A percentile compares a stretch with the other conserved stretches of the same genome.
Conservation (phyloP, 2,113 vertebrate species). For the Elgaria multicarinata region DNA sequence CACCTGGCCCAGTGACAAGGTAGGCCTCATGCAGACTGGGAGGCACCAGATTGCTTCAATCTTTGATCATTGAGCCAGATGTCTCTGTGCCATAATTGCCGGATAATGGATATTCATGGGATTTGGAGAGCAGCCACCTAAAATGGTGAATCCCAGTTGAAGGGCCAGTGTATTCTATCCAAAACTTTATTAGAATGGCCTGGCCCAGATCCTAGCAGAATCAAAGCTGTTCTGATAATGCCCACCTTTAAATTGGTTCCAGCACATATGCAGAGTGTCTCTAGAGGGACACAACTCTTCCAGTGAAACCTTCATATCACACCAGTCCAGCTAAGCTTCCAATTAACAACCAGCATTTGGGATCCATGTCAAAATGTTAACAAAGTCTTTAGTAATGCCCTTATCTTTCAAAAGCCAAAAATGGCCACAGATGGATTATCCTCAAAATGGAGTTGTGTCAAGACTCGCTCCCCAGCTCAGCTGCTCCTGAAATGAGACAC, state of each 20-base stretch:
- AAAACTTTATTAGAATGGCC: background rate
- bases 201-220: background rate
- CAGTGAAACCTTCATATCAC: background rate
- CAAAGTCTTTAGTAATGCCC: background rate
- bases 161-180: background rate
- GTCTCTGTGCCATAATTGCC: background rate
- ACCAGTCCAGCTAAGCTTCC: background rate
- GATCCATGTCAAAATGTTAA: slow-evolving; percentile 2
- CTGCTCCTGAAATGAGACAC: background rate
- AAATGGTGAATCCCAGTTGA: background rate
- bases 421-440: background rate
- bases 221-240: fast-evolving
- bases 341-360: background rate
- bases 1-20: background rate
- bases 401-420: background rate
- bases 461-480: background rate
- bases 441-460: background rate
- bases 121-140: background rate
- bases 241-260: background rate
- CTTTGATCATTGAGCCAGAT: background rate
- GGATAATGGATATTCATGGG: background rate
- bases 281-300: background rate
- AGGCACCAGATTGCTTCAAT: background rate
- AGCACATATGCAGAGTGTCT: background rate
- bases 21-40: background rate